phyloP scores from a whole-genome alignment of 2,113 vertebrate genomes.

The Platichthys flesus region DNA sequence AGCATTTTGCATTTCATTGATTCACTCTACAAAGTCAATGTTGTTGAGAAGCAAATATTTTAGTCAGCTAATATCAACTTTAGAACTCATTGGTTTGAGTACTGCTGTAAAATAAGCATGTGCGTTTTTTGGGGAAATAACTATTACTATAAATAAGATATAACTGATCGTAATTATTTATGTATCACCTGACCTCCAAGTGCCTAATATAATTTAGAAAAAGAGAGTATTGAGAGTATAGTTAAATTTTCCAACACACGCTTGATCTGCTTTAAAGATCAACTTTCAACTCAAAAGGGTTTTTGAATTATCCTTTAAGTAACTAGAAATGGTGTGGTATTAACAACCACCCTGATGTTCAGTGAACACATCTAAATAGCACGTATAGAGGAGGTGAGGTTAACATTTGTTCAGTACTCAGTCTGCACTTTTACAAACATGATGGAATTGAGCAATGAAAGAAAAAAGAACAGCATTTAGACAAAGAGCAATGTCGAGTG shows the following conservation, averaged over 20 bases:
- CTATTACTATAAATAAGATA: not conserved
- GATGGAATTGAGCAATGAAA: conserved; percentile 50
- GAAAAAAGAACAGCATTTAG: conserved; percentile 52
- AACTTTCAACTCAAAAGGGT: not conserved
- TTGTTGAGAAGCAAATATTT: not conserved
- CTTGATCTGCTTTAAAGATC: not conserved
- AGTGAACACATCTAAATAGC: conserved; percentile 61
- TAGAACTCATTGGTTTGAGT: not conserved
- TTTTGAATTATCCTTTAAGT: not conserved
- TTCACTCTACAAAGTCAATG: not conserved
- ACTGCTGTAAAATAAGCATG: not conserved
- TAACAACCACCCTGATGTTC: conserved; percentile 56
- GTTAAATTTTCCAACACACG: not conserved
- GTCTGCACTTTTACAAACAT: conserved; percentile 62
- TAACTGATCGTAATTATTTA: no score
- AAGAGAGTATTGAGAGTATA: no score
- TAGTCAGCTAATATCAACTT: not conserved
- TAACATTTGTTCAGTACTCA: conserved; percentile 57
- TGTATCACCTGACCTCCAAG: no score
- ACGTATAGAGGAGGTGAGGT: conserved; percentile 56
- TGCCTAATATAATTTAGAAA: no score
- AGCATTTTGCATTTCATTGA: no score
- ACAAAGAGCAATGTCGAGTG: conserved; percentile 65
- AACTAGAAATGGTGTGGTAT: conserved; percentile 20
- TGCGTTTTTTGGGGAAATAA: not conserved